Evolutionary conservation across 2,888 invertebrate genomes (phyloP).

Genomic region (Galerucella pusilla): DNA sequence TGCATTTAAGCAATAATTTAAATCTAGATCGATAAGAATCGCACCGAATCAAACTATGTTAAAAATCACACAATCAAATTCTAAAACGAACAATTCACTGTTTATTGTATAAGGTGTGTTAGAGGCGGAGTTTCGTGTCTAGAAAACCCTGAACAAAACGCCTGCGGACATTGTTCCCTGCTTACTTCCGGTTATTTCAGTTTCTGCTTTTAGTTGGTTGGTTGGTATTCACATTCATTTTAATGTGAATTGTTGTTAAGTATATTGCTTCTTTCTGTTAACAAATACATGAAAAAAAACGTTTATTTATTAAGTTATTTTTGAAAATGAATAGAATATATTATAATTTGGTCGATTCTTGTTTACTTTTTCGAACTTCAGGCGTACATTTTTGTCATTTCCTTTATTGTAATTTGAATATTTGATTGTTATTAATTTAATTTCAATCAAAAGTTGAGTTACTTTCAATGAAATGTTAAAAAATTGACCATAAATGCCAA

Average conservation of each 20-base stretch:
- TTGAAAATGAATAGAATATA: too few species aligned
- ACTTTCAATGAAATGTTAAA: too few species aligned
- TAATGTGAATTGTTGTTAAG: background rate
- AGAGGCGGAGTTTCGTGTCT: conserved; percentile 47
- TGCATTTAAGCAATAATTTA: background rate
- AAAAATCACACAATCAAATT: background rate
- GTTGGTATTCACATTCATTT: background rate
- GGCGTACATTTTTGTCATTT: too few species aligned
- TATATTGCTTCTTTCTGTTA: too few species aligned
- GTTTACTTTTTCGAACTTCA: too few species aligned
- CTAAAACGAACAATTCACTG: conserved; percentile 25
- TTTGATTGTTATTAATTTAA: too few species aligned
- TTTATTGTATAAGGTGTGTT: conserved; percentile 34
- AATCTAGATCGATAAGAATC: background rate
- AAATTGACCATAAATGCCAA: too few species aligned
- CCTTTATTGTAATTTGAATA: too few species aligned
- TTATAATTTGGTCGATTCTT: too few species aligned
- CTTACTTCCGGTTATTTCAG: conserved; percentile 23
- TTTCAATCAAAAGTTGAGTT: too few species aligned
- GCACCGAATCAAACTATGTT: background rate
- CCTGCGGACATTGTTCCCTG: conserved; percentile 47
- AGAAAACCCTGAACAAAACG: conserved; percentile 49
- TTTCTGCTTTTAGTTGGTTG: conserved; percentile 7
- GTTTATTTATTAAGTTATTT: too few species aligned
- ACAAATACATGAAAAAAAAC: too few species aligned